Evolutionary conservation across 2,797 vertebrate genomes (phyloP), one percentile per base, ranked within the genome.

Genomic region (Sphenopsis melanotis): DNA sequence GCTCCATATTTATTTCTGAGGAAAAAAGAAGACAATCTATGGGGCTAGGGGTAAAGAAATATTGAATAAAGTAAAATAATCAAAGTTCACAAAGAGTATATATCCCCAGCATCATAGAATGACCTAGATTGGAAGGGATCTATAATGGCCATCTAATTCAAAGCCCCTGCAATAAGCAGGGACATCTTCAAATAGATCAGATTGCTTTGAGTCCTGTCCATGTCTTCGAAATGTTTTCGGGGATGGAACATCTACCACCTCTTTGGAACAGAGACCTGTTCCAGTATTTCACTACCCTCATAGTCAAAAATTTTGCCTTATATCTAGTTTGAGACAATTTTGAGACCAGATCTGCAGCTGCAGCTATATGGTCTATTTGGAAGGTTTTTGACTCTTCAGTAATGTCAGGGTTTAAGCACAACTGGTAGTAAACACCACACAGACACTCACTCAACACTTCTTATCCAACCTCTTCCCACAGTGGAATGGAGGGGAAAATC

Each of bases 361-460:
- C 18, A 74, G 8, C 5, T 82, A 7, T n/a, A 10, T 13, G 57
- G 1, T 34, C 32, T 64, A 2, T 19, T 64, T 71, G 30, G 26
- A 63, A 68, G 17, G 29, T 8, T 53, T 91, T 66, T 78, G 42
- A 61, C 41, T 60, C 12, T 42, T 75, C 22, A 65, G 21, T 57
- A 69, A 41, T 23, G 10, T 15, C 6, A 13, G 11, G 8, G 42
- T 23, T 71, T 56, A 42, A 64, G n/a, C 6, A 12, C 44, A 44
- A 19, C 19, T 44, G 66, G 15, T 32, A 36, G 32, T 20, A 56
- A 37, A 39, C 19, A 50, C 7, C 22, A 11, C 19, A 56, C 2
- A 64, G 26, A 9, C 1, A 0, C 27, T 36, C 7, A 12, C 12
- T 49, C 34, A 61, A 47, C 20, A 21, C 4, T 3, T 3, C 5